Percentiles rank a stretch among this genome's conserved stretches.
Conservation (phyloP, 2,797 vertebrate genomes). For the Hephaestus fuliginosus region DNA sequence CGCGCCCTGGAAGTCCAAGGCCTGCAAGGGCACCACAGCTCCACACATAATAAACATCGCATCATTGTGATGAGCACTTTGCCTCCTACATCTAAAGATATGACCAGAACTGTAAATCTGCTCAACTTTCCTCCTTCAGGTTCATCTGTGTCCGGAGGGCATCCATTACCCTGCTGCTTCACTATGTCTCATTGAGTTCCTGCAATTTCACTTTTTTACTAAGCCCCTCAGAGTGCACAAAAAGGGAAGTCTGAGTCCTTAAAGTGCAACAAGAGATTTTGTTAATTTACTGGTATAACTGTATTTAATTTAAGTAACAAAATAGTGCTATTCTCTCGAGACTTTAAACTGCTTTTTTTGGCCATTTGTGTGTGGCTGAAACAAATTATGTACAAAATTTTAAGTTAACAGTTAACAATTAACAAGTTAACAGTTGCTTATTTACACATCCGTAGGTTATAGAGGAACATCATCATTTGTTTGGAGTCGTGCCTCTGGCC, state of each 20-base stretch:
- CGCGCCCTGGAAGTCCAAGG: constrained; percentile 67
- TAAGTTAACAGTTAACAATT: neutral
- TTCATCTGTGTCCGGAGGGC: constrained; percentile 62
- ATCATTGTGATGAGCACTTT: constrained; percentile 71
- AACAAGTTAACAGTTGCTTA: neutral
- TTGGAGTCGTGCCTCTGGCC: neutral
- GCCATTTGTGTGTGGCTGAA: neutral
- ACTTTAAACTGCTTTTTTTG: neutral
- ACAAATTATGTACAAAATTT: neutral
- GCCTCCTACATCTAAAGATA: constrained; percentile 71
- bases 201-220: constrained; percentile 39
- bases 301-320: constrained; percentile 11
- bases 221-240: neutral
- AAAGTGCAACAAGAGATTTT: constrained; percentile 26
- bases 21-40: constrained; percentile 79
- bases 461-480: neutral
- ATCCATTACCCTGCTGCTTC: constrained; percentile 56
- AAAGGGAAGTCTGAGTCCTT: constrained; percentile 14
- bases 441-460: neutral
- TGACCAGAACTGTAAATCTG: constrained; percentile 77
- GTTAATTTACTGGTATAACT: constrained; percentile 3
- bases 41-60: constrained; percentile 81
- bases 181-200: constrained; percentile 37
- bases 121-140: constrained; percentile 68
- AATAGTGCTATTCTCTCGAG: neutral